phyloP scores from a whole-genome alignment of 2,888 invertebrate species.

The Adineta ricciae region DNA sequence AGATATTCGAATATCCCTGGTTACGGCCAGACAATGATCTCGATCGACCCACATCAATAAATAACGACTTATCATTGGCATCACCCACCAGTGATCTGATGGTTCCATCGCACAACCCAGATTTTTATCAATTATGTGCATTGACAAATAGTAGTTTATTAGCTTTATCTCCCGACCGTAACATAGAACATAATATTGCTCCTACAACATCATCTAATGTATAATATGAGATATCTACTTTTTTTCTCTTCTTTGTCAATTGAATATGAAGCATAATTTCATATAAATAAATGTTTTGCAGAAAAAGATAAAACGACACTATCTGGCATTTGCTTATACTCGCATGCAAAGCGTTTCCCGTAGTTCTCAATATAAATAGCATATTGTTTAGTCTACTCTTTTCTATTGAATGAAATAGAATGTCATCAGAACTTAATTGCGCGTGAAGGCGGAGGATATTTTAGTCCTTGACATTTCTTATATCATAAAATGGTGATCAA shows the following conservation, averaged over 20 bases:
- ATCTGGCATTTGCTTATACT: too few species aligned
- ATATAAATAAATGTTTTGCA: background rate
- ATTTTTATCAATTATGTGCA: slow-evolving; percentile 22
- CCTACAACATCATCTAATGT: background rate
- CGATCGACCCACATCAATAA: background rate
- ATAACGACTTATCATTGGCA: background rate
- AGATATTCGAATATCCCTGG: slow-evolving; percentile 10
- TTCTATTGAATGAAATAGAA: too few species aligned
- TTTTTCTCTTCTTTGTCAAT: background rate
- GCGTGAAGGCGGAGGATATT: too few species aligned
- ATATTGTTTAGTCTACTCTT: too few species aligned
- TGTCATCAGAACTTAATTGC: too few species aligned
- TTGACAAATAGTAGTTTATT: slow-evolving; percentile 21
- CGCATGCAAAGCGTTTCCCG: too few species aligned
- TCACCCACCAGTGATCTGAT: background rate
- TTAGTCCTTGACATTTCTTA: too few species aligned
- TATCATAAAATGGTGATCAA: too few species aligned
- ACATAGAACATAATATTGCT: background rate
- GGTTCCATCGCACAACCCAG: background rate
- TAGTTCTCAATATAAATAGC: too few species aligned
- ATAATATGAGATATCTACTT: background rate
- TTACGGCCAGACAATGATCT: background rate
- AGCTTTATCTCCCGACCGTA: background rate
- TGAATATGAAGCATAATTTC: background rate
- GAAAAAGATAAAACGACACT: background rate